Evolutionary conservation across 2,797 vertebrate species (phyloP).

Genomic region (Galago senegalensis): DNA sequence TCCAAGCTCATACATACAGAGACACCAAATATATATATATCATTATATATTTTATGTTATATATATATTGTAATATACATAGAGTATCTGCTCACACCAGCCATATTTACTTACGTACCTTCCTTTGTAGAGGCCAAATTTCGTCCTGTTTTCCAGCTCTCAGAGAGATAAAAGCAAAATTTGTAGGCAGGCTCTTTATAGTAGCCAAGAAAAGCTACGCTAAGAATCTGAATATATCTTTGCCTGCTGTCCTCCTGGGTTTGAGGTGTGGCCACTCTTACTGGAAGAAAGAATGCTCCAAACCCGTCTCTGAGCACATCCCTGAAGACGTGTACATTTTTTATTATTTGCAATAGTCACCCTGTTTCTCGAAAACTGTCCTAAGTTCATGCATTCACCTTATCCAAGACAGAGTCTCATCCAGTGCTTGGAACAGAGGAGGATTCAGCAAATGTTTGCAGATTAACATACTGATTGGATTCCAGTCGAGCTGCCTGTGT

Average conservation of each 20-base stretch:
- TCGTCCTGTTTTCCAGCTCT: conserved; percentile 32
- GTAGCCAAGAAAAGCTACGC: conserved; percentile 26
- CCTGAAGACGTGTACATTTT: not conserved
- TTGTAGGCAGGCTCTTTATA: not conserved
- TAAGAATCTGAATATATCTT: conserved; percentile 38
- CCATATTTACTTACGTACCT: not conserved
- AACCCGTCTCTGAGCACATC: not conserved
- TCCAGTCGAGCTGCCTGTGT: not conserved
- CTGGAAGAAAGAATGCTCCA: not conserved
- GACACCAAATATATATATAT: not conserved
- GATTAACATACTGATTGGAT: not conserved
- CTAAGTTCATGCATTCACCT: not conserved
- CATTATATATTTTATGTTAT: no score
- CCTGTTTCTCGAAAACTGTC: not conserved
- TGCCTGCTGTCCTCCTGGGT: not conserved
- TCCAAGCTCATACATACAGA: not conserved
- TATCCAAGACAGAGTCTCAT: not conserved
- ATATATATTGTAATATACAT: no score
- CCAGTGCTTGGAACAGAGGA: not conserved
- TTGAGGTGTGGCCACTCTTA: not conserved
- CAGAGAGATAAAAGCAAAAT: conserved; percentile 49
- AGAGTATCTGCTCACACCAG: not conserved
- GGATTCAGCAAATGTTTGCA: not conserved
- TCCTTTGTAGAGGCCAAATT: conserved; percentile 28
- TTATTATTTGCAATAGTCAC: not conserved